Base-by-base conservation (phyloP, 2,888 invertebrate species). In the Ferrisia virgata region DNA sequence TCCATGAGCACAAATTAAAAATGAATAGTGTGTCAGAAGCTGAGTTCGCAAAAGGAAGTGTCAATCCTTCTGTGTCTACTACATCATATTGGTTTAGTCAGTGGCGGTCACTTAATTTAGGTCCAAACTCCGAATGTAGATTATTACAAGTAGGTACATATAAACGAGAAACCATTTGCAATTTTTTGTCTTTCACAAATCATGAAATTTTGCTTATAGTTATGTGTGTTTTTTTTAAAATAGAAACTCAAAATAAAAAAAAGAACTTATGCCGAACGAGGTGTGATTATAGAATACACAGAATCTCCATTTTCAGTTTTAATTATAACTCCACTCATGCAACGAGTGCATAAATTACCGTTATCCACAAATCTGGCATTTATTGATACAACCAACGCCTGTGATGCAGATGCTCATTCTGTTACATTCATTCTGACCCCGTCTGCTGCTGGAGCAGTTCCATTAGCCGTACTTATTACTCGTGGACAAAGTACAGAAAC, bases 381-480 rank as follows among this genome's bases (percentile, higher is more conserved):
- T n/a, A 22, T 43, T 22, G 53, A 80, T 80, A 80, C 69, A n/a
- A 82, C 69, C 22, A 76, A 39, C 6, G 15, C 81, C 22, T 82
- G 82, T 47, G 83, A 83, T 47, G 31, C 83, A n/a, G 72, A 76
- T n/a, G 22, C 40, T 6, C 36, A 83, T 83, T 83, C 76, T 3
- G 69, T 83, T 28, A 76, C 76, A n/a, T 83, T 76, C 40, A 31
- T 83, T 4, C 9, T 76, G 5, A 83, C 83, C 40, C 83, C 76
- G 18, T 82, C 64, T 43, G 36, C 64, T 13, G 82, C 25, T 43
- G 69, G 82, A 11, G 82, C 82, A 9, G 83, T 72, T 33, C 83
- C 83, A 31, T 43, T 83, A 31, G 83, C 43, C 13, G 47, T 83
- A n/a, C 9, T 83, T 0, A 78, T 84, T 8, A 47, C 78, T 33